phyloP scores from a whole-genome alignment of 2,113 vertebrate genomes.

The Hirundichthys speculiger region DNA sequence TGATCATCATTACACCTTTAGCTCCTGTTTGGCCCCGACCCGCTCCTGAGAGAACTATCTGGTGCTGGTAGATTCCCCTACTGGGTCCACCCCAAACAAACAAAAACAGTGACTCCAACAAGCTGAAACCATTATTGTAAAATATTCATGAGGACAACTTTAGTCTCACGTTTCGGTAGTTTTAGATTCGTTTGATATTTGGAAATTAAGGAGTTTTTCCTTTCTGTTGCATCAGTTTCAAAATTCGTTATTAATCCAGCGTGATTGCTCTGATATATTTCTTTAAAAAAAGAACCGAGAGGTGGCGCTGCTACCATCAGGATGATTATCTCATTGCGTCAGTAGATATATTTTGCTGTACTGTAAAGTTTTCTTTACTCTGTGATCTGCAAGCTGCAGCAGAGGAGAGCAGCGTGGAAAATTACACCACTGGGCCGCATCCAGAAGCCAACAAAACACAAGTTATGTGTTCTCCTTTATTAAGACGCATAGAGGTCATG shows the following conservation, averaged over 20 bases:
- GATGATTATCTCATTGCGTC: too few species aligned
- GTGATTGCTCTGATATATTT: not conserved
- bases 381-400: not conserved
- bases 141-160: not conserved
- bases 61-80: too few species aligned
- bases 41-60: too few species aligned
- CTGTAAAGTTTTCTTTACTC: not conserved
- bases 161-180: too few species aligned
- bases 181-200: not conserved
- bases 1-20: too few species aligned
- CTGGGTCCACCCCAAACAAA: not conserved
- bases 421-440: not conserved
- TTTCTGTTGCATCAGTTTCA: not conserved
- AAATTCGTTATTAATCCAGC: not conserved
- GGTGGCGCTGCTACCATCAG: too few species aligned
- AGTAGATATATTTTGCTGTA: too few species aligned
- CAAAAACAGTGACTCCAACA: not conserved
- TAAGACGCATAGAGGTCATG: constrained; percentile 30
- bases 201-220: not conserved
- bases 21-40: too few species aligned
- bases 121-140: not conserved
- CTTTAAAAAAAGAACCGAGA: too few species aligned
- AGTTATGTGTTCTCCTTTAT: constrained; percentile 9
- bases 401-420: constrained; percentile 4
- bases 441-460: not conserved